A percentile compares a stretch with the other conserved stretches of the same genome.
These are phyloP conservation scores for Capromys pilorides DNA, from an alignment of 2,797 vertebrate species.

Conservation along the genomic window DNA sequence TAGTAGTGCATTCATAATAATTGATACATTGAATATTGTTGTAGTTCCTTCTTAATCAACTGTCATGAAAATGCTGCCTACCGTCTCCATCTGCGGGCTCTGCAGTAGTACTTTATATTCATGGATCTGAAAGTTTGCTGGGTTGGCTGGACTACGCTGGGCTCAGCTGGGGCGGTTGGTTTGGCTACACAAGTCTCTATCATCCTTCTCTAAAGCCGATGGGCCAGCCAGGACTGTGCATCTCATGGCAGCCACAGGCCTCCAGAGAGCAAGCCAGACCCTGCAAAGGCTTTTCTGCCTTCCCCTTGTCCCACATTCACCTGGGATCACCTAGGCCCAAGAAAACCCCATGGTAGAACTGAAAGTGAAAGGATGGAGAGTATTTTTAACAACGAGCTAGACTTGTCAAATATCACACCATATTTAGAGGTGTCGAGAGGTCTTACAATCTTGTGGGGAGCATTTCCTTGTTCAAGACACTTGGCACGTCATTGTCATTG, in stretches of 20 bases:
- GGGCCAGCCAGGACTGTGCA: not conserved
- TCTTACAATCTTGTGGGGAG: not conserved
- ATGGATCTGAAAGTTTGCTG: not conserved
- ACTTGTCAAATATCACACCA: not conserved
- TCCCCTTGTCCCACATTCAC: not conserved
- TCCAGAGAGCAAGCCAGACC: not conserved
- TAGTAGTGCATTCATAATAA: no score
- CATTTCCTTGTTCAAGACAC: not conserved
- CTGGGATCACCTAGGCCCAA: not conserved
- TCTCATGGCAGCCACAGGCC: not conserved
- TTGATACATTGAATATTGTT: no score
- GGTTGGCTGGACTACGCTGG: no score
- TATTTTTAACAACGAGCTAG: not conserved
- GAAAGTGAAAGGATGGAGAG: not conserved
- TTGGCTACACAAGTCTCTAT: not conserved
- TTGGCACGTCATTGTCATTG: not conserved
- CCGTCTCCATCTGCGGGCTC: no score
- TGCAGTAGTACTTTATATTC: not conserved
- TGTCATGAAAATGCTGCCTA: not conserved
- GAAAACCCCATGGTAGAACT: not conserved
- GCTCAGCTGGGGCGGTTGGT: not conserved
- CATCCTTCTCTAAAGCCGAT: not conserved
- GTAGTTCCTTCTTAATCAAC: no score
- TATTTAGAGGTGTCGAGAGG: not conserved
- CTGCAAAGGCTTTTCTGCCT: not conserved